These are phyloP conservation scores for Carcina quercana DNA, from an alignment of 2,888 invertebrate species.

Conservation along the genomic window DNA sequence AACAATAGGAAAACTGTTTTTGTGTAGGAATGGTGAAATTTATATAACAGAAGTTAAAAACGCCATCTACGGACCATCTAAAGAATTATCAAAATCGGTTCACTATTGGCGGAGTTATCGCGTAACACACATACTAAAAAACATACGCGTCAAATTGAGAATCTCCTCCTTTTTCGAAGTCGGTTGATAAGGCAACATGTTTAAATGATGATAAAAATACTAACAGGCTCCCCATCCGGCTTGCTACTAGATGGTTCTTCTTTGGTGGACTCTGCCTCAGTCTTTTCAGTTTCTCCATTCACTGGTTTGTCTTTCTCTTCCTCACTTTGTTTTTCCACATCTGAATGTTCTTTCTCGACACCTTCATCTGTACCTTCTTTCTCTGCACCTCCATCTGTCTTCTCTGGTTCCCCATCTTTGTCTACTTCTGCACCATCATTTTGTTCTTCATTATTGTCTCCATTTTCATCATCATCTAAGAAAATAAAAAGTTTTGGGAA, in stretches of 20 bases:
- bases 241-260: conserved; percentile 38
- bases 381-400: background rate
- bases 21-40: no score
- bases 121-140: no score
- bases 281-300: conserved; percentile 36
- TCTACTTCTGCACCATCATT: background rate
- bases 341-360: conserved; percentile 68
- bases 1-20: no score
- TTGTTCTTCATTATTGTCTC: conserved; percentile 15
- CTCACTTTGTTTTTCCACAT: conserved; percentile 48
- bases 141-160: no score
- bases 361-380: conserved; percentile 56
- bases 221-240: conserved; percentile 38
- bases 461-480: conserved; percentile 40
- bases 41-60: no score
- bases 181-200: no score
- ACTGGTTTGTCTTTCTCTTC: conserved; percentile 52
- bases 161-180: no score
- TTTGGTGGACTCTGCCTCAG: conserved; percentile 43
- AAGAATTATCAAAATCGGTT: no score
- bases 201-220: conserved; percentile 18
- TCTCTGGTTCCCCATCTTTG: no score
- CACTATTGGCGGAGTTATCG: no score
- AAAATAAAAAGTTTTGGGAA: no score
- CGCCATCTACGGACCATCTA: no score